Evolutionary conservation across 2,113 vertebrate species (phyloP).

Genomic region (Epinephelus lanceolatus): DNA sequence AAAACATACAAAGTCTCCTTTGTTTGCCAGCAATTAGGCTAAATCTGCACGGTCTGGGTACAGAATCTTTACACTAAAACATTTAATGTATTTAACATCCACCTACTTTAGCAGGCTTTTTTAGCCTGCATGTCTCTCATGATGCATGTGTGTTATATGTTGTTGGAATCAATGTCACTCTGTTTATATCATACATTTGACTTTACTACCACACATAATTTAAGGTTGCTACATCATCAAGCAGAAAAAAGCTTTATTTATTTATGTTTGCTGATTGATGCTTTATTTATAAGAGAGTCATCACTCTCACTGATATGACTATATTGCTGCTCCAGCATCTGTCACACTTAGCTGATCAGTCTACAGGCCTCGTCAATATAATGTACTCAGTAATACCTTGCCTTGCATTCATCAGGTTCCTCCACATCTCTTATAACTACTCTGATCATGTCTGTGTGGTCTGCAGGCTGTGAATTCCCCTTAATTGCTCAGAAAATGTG

Average conservation of each 20-base stretch:
- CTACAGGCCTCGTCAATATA: background rate
- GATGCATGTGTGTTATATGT: background rate
- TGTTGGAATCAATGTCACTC: too few species aligned
- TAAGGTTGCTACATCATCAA: background rate
- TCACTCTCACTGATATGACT: background rate
- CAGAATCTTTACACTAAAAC: background rate
- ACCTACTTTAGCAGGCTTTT: background rate
- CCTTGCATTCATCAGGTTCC: constrained; percentile 21
- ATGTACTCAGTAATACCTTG: background rate
- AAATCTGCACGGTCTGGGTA: background rate
- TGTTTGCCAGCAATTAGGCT: background rate
- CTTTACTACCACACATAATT: background rate
- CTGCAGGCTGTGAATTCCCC: background rate
- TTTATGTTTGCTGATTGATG: background rate
- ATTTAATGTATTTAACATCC: background rate
- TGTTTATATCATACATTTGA: background rate
- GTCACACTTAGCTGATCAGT: background rate
- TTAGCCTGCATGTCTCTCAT: background rate
- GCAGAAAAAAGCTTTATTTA: background rate
- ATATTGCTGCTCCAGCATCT: too few species aligned
- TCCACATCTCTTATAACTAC: background rate
- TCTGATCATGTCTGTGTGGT: constrained; percentile 7
- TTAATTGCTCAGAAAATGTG: background rate
- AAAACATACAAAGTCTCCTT: background rate
- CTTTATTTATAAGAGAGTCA: background rate